Evolutionary conservation across 2,888 invertebrate genomes (phyloP), one percentile per base, ranked within the genome.

Genomic region (Netelia fuscicornis): DNA sequence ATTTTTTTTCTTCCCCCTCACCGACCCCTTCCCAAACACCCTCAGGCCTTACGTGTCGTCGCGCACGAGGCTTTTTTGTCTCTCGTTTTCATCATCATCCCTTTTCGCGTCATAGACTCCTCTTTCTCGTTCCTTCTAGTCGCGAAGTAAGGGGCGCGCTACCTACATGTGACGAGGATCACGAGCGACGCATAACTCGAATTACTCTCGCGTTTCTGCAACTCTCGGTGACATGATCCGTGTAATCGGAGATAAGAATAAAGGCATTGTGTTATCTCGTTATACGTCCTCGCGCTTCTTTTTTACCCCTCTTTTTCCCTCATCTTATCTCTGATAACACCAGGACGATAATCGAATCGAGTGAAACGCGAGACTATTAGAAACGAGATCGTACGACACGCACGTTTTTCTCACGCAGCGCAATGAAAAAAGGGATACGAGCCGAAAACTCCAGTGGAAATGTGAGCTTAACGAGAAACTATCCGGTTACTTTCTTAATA

Each of bases 171-270:
- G 72, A 67, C 20, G 78, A 60, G 60, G 58, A 20, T 52, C 37
- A 75, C 77, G 44, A 77, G 72, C 81, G 72, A 80, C 76, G 80
- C 75, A 76, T 75, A 76, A 80, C 75, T 84, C 83, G 70, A 84
- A 80, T 76, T 80, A 76, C 84, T 77, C 72, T 58, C 67, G n/a
- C n/a, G 23, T 77, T 77, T 81, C 77, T 70, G 56, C 76, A 71
- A 76, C 65, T 89, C 84, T 56, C 83, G 87, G 89, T 91, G 91
- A 91, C 72, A 87, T 86, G 90, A 92, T 79, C 87, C 89, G 88
- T 85, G 81, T 76, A 84, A 84, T 84, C 56, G 68, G 81, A 84
- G 77, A 84, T 74, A 62, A 68, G 10, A 86, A 89, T 88, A 87
- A 89, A 89, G 88, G 87, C 89, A 48, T 52, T 30, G 68, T 79